Evolutionary conservation across 2,797 vertebrate genomes (phyloP).

Genomic region (Pseudomugil tenellus): DNA sequence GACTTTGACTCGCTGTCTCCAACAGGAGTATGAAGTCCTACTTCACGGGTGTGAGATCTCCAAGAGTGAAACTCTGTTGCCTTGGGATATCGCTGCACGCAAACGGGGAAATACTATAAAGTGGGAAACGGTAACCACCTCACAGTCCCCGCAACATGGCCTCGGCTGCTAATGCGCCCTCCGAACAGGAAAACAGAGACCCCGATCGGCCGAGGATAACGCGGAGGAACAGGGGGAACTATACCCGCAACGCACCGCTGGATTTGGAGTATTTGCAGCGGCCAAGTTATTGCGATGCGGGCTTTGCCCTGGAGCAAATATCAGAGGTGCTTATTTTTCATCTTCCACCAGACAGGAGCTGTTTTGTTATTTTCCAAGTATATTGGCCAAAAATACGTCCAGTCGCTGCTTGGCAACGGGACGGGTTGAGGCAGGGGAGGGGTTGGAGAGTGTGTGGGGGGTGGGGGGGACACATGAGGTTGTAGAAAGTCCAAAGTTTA

Average conservation of each 20-base stretch:
- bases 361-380: constrained; percentile 20
- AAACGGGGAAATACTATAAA: constrained; percentile 83
- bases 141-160: constrained; percentile 93
- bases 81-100: constrained; percentile 83
- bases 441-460: constrained; percentile 6
- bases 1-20: constrained; percentile 92
- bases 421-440: constrained; percentile 44
- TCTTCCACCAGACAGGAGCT: constrained; percentile 21
- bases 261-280: constrained; percentile 97
- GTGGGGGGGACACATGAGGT: constrained; percentile 32
- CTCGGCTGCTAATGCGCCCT: constrained; percentile 91
- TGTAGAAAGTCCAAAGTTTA: constrained; percentile 12
- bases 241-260: constrained; percentile 79
- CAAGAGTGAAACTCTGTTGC: constrained; percentile 83
- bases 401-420: constrained; percentile 67
- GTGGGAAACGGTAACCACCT: constrained; percentile 81
- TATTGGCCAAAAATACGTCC: constrained; percentile 55
- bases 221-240: constrained; percentile 85
- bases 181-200: constrained; percentile 88
- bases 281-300: constrained; percentile 97
- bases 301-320: constrained; percentile 95
- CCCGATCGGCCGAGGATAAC: constrained; percentile 86
- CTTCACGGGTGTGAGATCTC: constrained; percentile 86
- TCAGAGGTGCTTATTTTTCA: constrained; percentile 89
- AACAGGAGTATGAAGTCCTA: constrained; percentile 87